phyloP scores from a whole-genome alignment of 2,113 vertebrate species.

The Pycnonotus jocosus region DNA sequence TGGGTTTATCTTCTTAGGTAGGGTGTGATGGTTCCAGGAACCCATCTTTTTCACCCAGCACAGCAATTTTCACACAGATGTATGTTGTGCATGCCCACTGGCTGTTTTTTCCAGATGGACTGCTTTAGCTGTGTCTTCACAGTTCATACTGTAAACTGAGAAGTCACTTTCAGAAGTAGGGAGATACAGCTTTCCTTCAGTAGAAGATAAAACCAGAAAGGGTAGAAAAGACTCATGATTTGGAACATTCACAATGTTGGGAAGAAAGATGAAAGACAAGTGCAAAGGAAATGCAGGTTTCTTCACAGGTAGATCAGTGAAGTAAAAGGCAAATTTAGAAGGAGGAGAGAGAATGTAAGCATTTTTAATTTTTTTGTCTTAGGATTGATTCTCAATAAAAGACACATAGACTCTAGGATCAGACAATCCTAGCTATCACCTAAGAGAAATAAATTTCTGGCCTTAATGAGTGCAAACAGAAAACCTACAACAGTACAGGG shows the following conservation, averaged over 20 bases:
- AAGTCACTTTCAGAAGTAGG: background rate
- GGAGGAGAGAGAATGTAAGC: background rate
- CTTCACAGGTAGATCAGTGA: background rate
- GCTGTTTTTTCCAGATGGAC: background rate
- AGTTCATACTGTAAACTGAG: background rate
- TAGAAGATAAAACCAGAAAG: background rate
- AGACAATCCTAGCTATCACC: background rate
- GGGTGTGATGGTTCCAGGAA: background rate
- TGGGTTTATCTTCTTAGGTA: background rate
- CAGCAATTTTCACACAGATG: rapidly evolving
- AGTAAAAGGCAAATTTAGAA: background rate
- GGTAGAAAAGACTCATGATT: background rate
- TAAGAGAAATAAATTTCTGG: background rate
- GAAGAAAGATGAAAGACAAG: background rate
- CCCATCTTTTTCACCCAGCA: background rate
- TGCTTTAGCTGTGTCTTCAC: background rate
- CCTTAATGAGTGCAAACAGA: background rate
- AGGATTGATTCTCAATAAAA: background rate
- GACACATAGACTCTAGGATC: background rate
- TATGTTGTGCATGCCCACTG: rapidly evolving
- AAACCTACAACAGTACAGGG: background rate
- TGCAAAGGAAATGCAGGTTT: background rate
- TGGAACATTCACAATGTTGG: background rate
- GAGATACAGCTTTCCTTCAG: background rate
- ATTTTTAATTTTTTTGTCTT: background rate